These are phyloP conservation scores for Epinephelus fuscoguttatus DNA, from an alignment of 2,113 vertebrate species.

Conservation along the genomic window DNA sequence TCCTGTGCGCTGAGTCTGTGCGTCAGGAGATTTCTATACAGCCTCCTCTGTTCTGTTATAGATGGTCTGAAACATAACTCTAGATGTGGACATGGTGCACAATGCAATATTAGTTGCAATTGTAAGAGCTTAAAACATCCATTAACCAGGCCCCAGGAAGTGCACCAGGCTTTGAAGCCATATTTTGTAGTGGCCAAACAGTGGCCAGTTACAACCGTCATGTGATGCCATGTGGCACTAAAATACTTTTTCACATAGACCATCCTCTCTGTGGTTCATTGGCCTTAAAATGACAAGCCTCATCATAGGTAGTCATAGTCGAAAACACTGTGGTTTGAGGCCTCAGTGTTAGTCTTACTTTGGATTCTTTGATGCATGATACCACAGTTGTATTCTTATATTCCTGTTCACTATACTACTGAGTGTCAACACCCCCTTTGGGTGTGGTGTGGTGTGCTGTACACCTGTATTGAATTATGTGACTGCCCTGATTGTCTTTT, in stretches of 20 bases:
- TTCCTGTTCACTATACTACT: background rate
- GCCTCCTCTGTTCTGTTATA: background rate
- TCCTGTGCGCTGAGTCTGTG: background rate
- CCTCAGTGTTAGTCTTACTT: too few relatives aligned
- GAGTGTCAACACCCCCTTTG: too few relatives aligned
- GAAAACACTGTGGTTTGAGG: too few relatives aligned
- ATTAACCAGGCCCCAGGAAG: background rate
- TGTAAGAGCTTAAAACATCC: background rate
- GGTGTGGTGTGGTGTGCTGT: too few relatives aligned
- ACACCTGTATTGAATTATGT: too few relatives aligned
- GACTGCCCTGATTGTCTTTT: too few relatives aligned
- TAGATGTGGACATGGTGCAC: background rate
- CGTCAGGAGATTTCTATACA: background rate
- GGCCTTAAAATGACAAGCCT: background rate
- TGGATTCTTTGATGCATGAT: background rate
- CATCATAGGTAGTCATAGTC: background rate
- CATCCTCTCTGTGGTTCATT: background rate
- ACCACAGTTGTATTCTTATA: background rate
- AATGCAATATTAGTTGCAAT: background rate
- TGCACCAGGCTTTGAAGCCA: too few relatives aligned
- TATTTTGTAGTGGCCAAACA: too few relatives aligned
- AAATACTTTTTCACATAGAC: too few relatives aligned
- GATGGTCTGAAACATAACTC: background rate
- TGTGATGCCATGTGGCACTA: too few relatives aligned
- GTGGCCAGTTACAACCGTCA: too few relatives aligned